Conservation (phyloP, 2,113 vertebrate species). For the Hydrochoerus hydrochaeris region DNA sequence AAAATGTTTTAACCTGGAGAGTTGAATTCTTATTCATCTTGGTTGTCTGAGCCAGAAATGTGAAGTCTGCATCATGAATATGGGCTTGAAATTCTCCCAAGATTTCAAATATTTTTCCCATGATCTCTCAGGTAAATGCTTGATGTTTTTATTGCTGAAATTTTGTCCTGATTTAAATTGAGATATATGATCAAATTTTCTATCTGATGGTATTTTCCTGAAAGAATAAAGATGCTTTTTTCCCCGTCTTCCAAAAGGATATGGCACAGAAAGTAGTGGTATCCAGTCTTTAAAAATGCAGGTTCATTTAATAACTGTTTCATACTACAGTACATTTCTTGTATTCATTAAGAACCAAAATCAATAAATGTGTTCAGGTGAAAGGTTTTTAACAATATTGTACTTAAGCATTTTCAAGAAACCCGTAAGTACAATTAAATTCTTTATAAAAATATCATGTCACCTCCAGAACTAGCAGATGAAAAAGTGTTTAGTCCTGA, state of each 20-base stretch:
- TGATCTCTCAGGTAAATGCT: slow-evolving; percentile 50
- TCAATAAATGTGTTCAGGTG: neutral
- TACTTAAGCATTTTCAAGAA: slow-evolving; percentile 11
- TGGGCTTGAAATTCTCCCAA: slow-evolving; percentile 57
- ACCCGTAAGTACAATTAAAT: neutral
- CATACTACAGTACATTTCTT: neutral
- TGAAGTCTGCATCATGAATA: neutral
- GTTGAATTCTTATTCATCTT: slow-evolving; percentile 64
- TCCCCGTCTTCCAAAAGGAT: neutral
- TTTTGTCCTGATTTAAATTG: slow-evolving; percentile 65
- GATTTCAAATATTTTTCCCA: slow-evolving; percentile 60
- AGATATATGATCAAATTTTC: slow-evolving; percentile 64
- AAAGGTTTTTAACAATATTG: neutral
- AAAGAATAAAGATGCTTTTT: slow-evolving; percentile 57
- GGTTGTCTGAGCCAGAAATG: slow-evolving; percentile 52
- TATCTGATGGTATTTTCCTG: slow-evolving; percentile 54
- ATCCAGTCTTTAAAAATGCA: neutral
- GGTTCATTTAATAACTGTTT: neutral
- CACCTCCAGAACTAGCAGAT: neutral
- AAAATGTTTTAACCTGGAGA: slow-evolving; percentile 64
- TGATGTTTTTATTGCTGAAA: slow-evolving; percentile 64
- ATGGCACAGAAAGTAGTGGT: neutral
- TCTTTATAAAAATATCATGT: neutral
- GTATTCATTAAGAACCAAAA: neutral
- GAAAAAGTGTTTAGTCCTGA: neutral